phyloP scores from a whole-genome alignment of 2,113 vertebrate genomes.

The Plestiodon gilberti region DNA sequence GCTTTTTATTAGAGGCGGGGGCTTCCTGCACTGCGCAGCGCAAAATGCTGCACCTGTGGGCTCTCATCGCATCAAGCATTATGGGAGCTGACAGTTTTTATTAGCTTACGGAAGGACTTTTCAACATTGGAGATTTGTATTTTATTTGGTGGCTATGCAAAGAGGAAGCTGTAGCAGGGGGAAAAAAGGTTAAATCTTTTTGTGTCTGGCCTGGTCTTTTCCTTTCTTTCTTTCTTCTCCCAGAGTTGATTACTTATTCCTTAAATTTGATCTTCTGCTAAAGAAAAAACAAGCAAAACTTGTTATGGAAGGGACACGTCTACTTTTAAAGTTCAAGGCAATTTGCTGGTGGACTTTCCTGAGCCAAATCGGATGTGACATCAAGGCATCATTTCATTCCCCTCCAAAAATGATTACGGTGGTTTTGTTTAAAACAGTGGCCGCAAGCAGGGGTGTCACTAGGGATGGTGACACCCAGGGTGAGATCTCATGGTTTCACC shows the following conservation, averaged over 20 bases:
- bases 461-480: no score
- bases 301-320: not conserved
- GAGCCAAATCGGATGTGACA: no score
- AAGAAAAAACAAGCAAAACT: no score
- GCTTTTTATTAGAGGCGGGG: slow-evolving; percentile 77
- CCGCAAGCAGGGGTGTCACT: no score
- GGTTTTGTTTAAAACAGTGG: no score
- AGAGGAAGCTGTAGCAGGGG: slow-evolving; percentile 56
- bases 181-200: slow-evolving; percentile 64
- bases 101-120: slow-evolving; percentile 82
- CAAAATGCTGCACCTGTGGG: slow-evolving; percentile 78
- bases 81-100: slow-evolving; percentile 83
- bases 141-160: slow-evolving; percentile 69
- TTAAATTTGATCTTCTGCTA: slow-evolving; percentile 15
- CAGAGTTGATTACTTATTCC: slow-evolving; percentile 35
- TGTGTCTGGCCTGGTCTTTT: slow-evolving; percentile 27
- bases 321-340: not conserved
- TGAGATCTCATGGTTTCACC: no score
- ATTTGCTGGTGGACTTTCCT: no score
- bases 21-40: slow-evolving; percentile 68
- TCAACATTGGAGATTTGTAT: slow-evolving; percentile 67
- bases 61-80: slow-evolving; percentile 72
- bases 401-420: no score
- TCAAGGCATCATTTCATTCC: no score
- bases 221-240: slow-evolving; percentile 26